A percentile compares a stretch with the other conserved stretches of the same genome.
Evolutionary conservation across 2,113 vertebrate genomes (phyloP).

Genomic region (Lycocorax pyrrhopterus): DNA sequence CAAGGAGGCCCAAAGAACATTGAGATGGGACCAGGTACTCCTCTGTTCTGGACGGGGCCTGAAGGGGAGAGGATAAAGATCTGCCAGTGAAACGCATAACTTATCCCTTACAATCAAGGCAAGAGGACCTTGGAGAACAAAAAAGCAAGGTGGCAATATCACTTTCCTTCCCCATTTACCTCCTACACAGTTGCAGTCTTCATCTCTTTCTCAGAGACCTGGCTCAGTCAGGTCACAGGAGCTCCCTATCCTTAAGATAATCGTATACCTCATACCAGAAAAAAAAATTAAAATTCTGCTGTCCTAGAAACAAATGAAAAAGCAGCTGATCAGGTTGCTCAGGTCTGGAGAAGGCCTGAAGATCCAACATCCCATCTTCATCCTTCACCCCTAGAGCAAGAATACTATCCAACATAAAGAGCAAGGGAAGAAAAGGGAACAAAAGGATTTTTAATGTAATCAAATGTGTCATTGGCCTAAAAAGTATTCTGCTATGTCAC

Average conservation of each 20-base stretch:
- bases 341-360: not conserved
- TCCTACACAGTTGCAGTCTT: not conserved
- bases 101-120: not conserved
- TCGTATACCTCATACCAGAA: not conserved
- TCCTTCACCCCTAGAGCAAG: not conserved
- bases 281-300: not conserved
- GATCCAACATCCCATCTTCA: not conserved
- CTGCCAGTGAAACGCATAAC: not conserved
- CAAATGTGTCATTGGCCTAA: not conserved
- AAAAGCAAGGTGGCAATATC: not conserved
- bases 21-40: not conserved
- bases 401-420: not conserved
- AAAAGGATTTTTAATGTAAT: not conserved
- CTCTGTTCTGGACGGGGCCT: not conserved
- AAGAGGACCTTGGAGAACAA: not conserved
- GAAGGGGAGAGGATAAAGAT: not conserved
- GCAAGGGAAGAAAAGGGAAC: not conserved
- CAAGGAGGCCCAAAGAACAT: not conserved
- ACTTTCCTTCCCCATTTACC: not conserved
- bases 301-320: not conserved
- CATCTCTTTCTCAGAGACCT: not conserved
- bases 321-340: not conserved
- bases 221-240: not conserved
- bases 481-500: not conserved
- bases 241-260: not conserved